Percentiles rank a stretch among this genome's conserved stretches.
phyloP scores from a whole-genome alignment of 2,888 invertebrate species.

The Eurytoma californica region DNA sequence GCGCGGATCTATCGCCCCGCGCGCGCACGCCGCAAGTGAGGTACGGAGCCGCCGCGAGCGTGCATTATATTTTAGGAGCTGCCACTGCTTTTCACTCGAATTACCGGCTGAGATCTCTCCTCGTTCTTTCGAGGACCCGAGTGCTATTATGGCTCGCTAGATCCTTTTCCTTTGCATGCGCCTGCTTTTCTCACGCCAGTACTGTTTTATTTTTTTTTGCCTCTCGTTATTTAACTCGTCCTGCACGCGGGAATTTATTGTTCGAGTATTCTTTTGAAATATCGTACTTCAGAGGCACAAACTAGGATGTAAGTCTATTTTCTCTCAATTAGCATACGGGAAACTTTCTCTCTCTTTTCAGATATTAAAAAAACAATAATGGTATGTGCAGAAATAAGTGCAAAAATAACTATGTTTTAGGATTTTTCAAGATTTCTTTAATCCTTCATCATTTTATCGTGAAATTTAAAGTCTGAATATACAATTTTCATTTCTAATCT shows the following conservation, averaged over 20 bases:
- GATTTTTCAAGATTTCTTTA: too few relatives aligned
- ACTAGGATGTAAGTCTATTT: too few relatives aligned
- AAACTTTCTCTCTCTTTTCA: too few relatives aligned
- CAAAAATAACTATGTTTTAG: too few relatives aligned
- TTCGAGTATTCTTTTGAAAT: too few relatives aligned
- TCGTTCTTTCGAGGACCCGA: conserved; percentile 11
- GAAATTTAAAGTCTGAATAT: too few relatives aligned
- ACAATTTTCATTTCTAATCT: too few relatives aligned
- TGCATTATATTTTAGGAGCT: not conserved
- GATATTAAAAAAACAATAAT: too few relatives aligned
- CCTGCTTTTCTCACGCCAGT: not conserved
- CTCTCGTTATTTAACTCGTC: not conserved
- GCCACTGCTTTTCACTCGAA: conserved; percentile 32
- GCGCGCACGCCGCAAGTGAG: not conserved
- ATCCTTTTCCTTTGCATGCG: conserved; percentile 1
- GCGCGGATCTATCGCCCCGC: conserved; percentile 37
- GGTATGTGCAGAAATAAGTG: too few relatives aligned
- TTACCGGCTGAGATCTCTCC: not conserved
- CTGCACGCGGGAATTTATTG: not conserved
- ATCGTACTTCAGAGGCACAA: too few relatives aligned
- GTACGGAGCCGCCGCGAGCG: not conserved
- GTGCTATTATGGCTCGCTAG: conserved; percentile 1
- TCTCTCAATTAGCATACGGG: too few relatives aligned
- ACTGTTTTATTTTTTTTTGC: not conserved
- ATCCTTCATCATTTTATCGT: too few relatives aligned